Evolutionary conservation across 2,113 vertebrate genomes (phyloP), one percentile per base, ranked within the genome.

Genomic region (Recurvirostra avosetta): DNA sequence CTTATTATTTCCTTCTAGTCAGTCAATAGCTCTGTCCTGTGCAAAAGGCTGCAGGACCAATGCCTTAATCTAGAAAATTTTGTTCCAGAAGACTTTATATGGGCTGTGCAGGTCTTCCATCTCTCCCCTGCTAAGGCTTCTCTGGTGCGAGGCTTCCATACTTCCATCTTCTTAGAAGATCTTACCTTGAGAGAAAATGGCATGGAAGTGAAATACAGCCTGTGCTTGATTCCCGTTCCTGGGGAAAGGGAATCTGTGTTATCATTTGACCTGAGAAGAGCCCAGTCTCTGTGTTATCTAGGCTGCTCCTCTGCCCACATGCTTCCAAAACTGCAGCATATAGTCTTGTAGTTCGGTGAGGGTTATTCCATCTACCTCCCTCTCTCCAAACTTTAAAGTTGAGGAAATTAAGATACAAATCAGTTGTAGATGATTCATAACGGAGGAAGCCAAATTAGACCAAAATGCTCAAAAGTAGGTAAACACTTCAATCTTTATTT

Each of bases 391-490:
- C 47, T 62, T 88, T 83, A 77, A 82, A 66, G 85, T 74, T 34
- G 27, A 95, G 71, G 75, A 88, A 92, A 78, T 6, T 56, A 38
- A 91, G 90, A 81, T 87, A 91, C 23, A 66, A 65, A 91, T 68
- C 83, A 84, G 50, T 65, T 36, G 18, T 22, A 82, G 83, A 77
- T 92, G 75, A 91, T 50, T 95, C 92, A 84, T 92, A 92, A 89
- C 41, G 41, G 25, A 94, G 76, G 88, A 93, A 90, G 53, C 65
- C 43, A 90, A 90, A 67, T 58, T 62, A 91, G 71, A 16, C 74
- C 63, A 70, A 82, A 90, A 74, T 61, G 61, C 91, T 90, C 61
- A 67, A 62, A 55, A 75, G 67, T 0, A 94, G 83, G 93, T 86
- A 92, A 96, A 94, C 63, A 92, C 15, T 52, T 47, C 26, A 14